These are phyloP conservation scores for Neotragus pygmaeus DNA, from an alignment of 2,113 vertebrate genomes.

Conservation along the genomic window DNA sequence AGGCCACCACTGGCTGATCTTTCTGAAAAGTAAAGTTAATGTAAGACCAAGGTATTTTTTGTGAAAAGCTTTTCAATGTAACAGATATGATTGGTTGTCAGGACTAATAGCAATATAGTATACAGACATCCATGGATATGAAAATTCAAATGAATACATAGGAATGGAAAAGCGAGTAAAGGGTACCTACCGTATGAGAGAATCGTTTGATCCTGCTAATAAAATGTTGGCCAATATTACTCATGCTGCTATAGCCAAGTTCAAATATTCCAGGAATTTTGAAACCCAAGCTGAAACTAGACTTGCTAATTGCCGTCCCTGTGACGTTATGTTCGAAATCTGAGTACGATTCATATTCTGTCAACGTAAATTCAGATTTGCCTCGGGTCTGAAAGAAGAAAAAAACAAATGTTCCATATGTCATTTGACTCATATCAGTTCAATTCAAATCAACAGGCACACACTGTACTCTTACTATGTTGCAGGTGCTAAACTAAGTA, in stretches of 20 bases:
- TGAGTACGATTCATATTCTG: constrained; percentile 85
- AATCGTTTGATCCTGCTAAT: constrained; percentile 81
- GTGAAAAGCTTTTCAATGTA: neutral
- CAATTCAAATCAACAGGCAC: neutral
- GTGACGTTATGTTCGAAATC: constrained; percentile 79
- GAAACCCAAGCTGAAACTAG: constrained; percentile 78
- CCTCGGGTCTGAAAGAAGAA: constrained; percentile 87
- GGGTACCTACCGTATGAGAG: constrained; percentile 85
- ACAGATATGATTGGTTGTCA: neutral
- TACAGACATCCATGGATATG: neutral
- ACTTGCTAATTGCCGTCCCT: constrained; percentile 15
- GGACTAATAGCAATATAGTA: neutral
- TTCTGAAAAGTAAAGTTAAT: neutral
- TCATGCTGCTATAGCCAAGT: constrained; percentile 73
- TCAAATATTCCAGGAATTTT: constrained; percentile 69
- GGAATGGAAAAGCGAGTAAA: neutral
- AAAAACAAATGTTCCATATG: neutral
- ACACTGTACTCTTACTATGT: neutral
- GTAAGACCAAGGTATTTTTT: neutral
- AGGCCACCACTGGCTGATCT: neutral
- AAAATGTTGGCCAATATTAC: constrained; percentile 79
- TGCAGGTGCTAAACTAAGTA: neutral
- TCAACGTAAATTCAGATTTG: constrained; percentile 86
- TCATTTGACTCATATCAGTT: neutral
- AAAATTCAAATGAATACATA: neutral